Evolutionary conservation across 2,888 invertebrate species (phyloP).

Genomic region (Ophion obscuratus): DNA sequence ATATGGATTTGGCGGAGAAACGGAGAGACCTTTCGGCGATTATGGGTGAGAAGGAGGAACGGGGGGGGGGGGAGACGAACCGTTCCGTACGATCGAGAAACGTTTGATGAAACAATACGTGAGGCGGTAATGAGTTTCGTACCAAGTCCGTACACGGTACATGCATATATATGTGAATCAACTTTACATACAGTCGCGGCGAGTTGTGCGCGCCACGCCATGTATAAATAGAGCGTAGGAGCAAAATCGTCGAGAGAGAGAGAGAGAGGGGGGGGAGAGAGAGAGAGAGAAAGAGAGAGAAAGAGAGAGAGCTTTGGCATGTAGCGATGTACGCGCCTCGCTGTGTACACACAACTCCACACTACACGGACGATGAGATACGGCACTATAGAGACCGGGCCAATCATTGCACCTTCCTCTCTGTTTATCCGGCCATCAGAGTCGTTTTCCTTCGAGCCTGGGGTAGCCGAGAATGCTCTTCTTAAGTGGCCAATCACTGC

Average conservation of each 20-base stretch:
- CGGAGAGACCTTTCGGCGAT: background rate
- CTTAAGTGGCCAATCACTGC: conserved; percentile 17
- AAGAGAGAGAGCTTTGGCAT: conserved; percentile 9
- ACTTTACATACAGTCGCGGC: conserved; percentile 41
- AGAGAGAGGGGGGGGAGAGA: background rate
- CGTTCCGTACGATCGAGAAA: background rate
- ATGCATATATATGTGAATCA: conserved; percentile 13
- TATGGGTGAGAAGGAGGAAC: too few species aligned
- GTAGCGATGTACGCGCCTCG: conserved; percentile 27
- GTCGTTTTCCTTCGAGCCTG: too few species aligned
- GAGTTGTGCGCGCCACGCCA: conserved; percentile 37
- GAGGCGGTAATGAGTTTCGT: conserved; percentile 22
- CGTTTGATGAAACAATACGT: conserved; percentile 16
- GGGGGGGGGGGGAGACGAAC: background rate
- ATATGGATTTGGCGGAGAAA: background rate
- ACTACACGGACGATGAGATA: conserved; percentile 30
- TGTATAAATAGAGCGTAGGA: conserved; percentile 60
- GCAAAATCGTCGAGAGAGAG: conserved; percentile 35
- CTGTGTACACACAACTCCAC: conserved; percentile 16
- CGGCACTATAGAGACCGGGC: conserved; percentile 10
- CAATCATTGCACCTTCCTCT: conserved; percentile 15
- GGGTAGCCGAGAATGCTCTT: background rate
- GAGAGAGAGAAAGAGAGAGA: conserved; percentile 16
- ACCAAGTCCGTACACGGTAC: conserved; percentile 18
- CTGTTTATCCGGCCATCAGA: background rate